These are phyloP conservation scores for Channa striata DNA, from an alignment of 2,797 vertebrate genomes.

Conservation along the genomic window DNA sequence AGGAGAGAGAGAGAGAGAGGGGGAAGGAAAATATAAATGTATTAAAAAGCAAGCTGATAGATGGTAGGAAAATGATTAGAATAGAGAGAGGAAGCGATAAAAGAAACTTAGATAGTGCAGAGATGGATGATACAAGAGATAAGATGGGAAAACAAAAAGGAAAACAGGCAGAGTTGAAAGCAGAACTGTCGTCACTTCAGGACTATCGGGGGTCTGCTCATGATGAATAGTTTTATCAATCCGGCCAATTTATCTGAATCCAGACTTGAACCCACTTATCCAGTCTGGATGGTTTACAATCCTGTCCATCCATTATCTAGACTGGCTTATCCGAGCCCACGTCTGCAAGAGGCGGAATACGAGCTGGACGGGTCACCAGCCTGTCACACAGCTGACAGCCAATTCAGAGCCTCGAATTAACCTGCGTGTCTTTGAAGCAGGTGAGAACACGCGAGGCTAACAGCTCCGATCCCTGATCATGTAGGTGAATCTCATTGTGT, in stretches of 20 bases:
- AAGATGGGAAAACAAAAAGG: not conserved
- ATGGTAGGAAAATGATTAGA: slow-evolving; percentile 1
- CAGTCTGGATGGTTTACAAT: not conserved
- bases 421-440: no score
- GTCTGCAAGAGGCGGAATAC: not conserved
- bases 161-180: not conserved
- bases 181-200: not conserved
- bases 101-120: not conserved
- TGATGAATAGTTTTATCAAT: not conserved
- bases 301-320: not conserved
- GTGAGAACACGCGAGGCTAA: no score
- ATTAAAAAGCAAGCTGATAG: not conserved
- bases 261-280: not conserved
- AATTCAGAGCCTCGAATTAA: no score
- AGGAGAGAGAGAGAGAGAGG: not conserved
- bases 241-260: not conserved
- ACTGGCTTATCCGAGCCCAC: not conserved
- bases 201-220: not conserved
- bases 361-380: not conserved
- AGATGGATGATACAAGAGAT: not conserved
- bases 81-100: not conserved
- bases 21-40: not conserved
- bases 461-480: no score
- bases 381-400: not conserved
- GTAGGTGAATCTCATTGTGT: no score